Conservation (phyloP, 92 coral and sea anemone species). For the Paramuricea clavata region DNA sequence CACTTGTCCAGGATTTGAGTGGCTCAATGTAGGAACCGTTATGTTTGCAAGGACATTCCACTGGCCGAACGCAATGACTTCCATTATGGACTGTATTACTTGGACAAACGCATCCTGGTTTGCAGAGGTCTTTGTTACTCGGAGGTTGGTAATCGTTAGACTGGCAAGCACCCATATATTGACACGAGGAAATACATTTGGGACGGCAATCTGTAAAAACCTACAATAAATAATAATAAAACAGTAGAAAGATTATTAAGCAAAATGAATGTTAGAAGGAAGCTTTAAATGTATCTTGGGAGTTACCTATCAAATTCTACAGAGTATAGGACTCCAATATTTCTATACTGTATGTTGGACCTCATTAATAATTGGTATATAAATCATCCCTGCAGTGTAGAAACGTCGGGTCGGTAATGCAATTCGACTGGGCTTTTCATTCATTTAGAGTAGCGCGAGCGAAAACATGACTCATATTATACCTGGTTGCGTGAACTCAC, state of each 20-base stretch:
- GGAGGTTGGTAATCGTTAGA: not conserved
- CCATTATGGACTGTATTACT: constrained; percentile 60
- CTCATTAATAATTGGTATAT: not conserved
- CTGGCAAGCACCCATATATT: not conserved
- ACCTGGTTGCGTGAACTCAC: too few species aligned
- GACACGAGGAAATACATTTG: constrained; percentile 15
- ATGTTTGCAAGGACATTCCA: constrained; percentile 73
- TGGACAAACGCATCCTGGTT: constrained; percentile 76
- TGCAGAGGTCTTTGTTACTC: constrained; percentile 54
- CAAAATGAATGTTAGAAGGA: not conserved
- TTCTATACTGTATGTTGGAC: not conserved
- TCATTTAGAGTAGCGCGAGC: too few species aligned
- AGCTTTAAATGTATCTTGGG: too few species aligned
- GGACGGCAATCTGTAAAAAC: constrained; percentile 15
- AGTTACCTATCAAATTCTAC: too few species aligned
- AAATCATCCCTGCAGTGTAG: too few species aligned
- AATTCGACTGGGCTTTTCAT: too few species aligned
- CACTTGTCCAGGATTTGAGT: constrained; percentile 73
- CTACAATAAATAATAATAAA: not conserved
- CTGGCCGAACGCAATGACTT: constrained; percentile 64
- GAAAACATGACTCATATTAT: too few species aligned
- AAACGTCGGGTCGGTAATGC: too few species aligned
- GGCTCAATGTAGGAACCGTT: constrained; percentile 74
- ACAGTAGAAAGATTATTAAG: not conserved
- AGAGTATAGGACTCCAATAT: too few species aligned